Evolutionary conservation across 53 echinoderm and acorn worm genomes (phyloP).

Genomic region (Paracentrotus lividus): DNA sequence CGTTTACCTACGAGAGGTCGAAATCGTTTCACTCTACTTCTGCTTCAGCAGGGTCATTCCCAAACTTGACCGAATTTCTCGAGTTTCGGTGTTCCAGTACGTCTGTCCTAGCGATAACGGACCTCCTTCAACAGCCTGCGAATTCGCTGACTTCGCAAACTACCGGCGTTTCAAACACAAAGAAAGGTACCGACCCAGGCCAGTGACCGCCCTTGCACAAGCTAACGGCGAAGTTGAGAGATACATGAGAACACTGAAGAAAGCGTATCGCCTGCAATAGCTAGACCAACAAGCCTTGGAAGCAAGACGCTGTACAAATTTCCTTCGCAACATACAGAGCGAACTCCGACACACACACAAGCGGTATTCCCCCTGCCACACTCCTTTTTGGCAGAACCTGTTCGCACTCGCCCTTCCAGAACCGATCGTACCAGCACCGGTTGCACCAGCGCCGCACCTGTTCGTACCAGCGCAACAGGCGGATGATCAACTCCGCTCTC

Average conservation of each 20-base stretch:
- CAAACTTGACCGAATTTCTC: not conserved
- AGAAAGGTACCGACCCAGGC: no score
- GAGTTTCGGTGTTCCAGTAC: not conserved
- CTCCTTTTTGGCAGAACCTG: slow-evolving; percentile 37
- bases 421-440: no score
- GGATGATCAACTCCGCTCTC: not conserved
- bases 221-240: no score
- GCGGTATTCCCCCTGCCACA: no score
- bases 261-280: slow-evolving; percentile 42
- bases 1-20: slow-evolving; percentile 19
- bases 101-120: slow-evolving; percentile 8
- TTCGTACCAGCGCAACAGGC: not conserved
- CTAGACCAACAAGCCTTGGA: not conserved
- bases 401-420: not conserved
- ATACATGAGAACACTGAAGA: no score
- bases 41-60: not conserved
- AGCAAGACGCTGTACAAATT: not conserved
- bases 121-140: not conserved
- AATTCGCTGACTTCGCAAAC: not conserved
- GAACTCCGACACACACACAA: not conserved
- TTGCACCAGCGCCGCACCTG: no score
- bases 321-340: not conserved
- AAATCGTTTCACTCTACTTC: not conserved
- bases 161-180: not conserved
- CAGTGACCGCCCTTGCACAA: no score